Conservation (phyloP, 2,797 vertebrate genomes). For the Sternotherus odoratus region DNA sequence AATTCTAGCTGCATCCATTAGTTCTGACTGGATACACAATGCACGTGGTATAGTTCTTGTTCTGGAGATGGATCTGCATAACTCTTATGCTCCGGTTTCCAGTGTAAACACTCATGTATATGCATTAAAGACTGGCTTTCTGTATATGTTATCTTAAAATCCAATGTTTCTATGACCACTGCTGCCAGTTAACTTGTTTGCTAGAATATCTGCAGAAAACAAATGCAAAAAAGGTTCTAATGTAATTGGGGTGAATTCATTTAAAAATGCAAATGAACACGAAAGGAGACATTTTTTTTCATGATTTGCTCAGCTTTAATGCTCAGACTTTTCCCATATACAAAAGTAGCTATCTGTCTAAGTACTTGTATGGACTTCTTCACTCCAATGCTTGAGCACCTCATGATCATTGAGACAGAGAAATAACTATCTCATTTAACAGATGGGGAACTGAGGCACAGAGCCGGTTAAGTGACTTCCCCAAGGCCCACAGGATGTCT, state of each 20-base stretch:
- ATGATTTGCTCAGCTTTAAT: neutral
- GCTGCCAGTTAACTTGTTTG: accelerated
- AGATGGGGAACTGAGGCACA: neutral
- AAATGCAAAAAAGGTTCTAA: accelerated
- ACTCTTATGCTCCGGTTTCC: neutral
- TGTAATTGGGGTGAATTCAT: neutral
- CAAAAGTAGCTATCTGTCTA: neutral
- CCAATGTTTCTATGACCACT: neutral
- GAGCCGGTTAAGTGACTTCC: neutral
- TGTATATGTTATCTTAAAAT: neutral
- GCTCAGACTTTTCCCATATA: neutral
- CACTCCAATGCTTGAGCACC: neutral
- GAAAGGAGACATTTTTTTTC: neutral
- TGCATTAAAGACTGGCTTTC: neutral
- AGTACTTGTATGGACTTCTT: neutral
- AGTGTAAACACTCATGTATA: neutral
- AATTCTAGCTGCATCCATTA: neutral
- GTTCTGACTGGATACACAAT: neutral
- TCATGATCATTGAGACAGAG: neutral
- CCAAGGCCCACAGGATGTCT: neutral
- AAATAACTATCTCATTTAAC: neutral
- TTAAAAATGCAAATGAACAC: neutral
- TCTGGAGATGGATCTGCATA: neutral
- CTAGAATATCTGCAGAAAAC: accelerated
- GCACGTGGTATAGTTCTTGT: neutral